Base-by-base conservation (phyloP, 1,140 invertebrate species). In the Eumeta japonica region DNA sequence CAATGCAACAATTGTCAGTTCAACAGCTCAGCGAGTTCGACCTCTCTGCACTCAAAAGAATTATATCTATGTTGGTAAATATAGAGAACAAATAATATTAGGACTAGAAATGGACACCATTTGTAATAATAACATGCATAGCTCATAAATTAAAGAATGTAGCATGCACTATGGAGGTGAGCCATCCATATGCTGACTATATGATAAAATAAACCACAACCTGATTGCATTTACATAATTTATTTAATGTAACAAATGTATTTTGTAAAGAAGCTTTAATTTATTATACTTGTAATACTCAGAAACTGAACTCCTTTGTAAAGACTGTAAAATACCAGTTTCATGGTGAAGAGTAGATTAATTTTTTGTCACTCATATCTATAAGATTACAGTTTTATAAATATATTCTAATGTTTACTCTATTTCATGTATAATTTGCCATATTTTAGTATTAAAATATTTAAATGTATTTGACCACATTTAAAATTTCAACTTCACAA, bases 41-140 rank as follows among this genome's bases (percentile, higher is more conserved):
- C 65, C 81, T 93, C 42, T 89, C 90, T 45, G 92, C 92, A 48
- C 80, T n/a, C 94, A 43, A 94, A 94, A 76, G 92, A 95, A 75
- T 81, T 95, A 37, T 94, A 92, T 94, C 62, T 95, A 95, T 74
- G 89, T 94, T 57, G 89, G 87, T 55, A 94, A 93, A 79, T 95
- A 95, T 76, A 87, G 88, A 76, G 89, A 91, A 75, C 87, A 89
- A 81, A 90, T 94, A 76, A 82, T 91, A 54, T 84, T 90, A 76
- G 86, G 88, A 46, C 78, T 94, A 68, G 89, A 92, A 63, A 82
- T 79, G 47, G 89, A 92, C 67, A 78, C 84, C 3, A 81, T 83
- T 55, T 91, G 88, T 68, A 86, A 88, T 58, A 91, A 92, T n/a
- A 75, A 83, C 90, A 77, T 87, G 93, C 72, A 79, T 94, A 68